A percentile compares a stretch with the other conserved stretches of the same genome.
Evolutionary conservation across 2,113 vertebrate genomes (phyloP).

Genomic region (Pollimyrus isidori): DNA sequence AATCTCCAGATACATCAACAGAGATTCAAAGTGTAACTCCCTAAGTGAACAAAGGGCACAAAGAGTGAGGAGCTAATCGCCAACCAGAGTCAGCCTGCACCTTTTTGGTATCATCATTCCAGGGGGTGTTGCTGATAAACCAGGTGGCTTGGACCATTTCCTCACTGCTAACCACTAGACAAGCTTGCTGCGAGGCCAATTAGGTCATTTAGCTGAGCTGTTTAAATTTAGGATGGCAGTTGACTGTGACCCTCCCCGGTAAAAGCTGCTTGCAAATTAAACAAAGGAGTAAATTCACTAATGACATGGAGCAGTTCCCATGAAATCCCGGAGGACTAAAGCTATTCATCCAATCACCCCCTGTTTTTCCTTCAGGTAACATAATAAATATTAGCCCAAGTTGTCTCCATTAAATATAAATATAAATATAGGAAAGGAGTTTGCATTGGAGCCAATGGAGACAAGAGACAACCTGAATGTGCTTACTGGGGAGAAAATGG

Average conservation of each 20-base stretch:
- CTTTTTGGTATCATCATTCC: not conserved
- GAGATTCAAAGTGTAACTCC: not conserved
- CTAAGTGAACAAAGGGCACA: not conserved
- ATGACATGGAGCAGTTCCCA: not conserved
- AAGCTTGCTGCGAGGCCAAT: not conserved
- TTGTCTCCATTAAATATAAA: not conserved
- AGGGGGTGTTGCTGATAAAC: not conserved
- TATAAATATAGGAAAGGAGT: not conserved
- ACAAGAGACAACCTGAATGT: not conserved
- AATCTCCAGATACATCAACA: not conserved
- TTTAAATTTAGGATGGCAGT: not conserved
- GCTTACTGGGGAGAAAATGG: not conserved
- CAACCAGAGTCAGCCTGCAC: not conserved
- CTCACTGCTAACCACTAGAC: not conserved
- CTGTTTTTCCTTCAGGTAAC: not conserved
- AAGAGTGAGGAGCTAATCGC: not conserved
- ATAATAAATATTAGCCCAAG: not conserved
- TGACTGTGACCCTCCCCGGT: not conserved
- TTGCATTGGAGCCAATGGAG: not conserved
- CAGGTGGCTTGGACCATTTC: not conserved
- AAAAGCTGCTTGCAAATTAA: constrained; percentile 3
- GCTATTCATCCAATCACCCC: not conserved
- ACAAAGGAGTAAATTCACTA: not conserved
- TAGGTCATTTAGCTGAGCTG: not conserved
- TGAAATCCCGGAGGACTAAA: not conserved